phyloP scores from a whole-genome alignment of 2,797 vertebrate species.

The Helostoma temminkii region DNA sequence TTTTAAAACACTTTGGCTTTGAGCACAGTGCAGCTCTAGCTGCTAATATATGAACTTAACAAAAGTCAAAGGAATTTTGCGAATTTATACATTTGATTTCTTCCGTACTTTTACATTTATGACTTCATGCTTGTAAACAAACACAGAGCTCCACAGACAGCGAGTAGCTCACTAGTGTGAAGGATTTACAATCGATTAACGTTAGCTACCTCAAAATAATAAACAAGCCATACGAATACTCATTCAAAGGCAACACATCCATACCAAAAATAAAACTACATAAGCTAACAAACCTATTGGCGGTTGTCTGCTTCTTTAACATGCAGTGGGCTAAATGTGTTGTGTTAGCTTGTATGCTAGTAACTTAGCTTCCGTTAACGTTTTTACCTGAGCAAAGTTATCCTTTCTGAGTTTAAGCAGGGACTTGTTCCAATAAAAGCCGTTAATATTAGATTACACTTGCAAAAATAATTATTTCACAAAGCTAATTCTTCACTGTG shows the following conservation, averaged over 20 bases:
- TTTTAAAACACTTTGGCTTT: neutral
- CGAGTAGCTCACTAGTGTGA: constrained; percentile 49
- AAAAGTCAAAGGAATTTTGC: rapidly evolving
- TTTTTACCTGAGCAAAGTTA: constrained; percentile 80
- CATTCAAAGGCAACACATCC: neutral
- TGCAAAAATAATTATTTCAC: constrained; percentile 27
- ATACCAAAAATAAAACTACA: neutral
- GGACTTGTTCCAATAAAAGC: constrained; percentile 42
- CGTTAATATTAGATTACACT: constrained; percentile 41
- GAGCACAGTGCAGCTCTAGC: too few relatives aligned
- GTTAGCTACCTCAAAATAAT: neutral
- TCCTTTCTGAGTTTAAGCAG: constrained; percentile 36
- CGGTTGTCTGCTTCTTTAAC: neutral
- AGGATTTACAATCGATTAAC: constrained; percentile 19
- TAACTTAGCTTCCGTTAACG: constrained; percentile 64
- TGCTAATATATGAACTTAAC: neutral
- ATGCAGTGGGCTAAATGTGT: constrained; percentile 19
- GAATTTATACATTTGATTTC: too few relatives aligned
- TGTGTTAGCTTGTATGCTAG: constrained; percentile 72
- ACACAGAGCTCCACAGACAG: constrained; percentile 38
- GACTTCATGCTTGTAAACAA: constrained; percentile 61
- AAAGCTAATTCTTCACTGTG: constrained; percentile 32
- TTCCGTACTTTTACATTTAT: neutral
- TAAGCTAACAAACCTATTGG: neutral
- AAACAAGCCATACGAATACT: neutral